A percentile compares a stretch with the other conserved stretches of the same genome.
Evolutionary conservation across 2,888 invertebrate species (phyloP).

Genomic region (Atrina japonica): DNA sequence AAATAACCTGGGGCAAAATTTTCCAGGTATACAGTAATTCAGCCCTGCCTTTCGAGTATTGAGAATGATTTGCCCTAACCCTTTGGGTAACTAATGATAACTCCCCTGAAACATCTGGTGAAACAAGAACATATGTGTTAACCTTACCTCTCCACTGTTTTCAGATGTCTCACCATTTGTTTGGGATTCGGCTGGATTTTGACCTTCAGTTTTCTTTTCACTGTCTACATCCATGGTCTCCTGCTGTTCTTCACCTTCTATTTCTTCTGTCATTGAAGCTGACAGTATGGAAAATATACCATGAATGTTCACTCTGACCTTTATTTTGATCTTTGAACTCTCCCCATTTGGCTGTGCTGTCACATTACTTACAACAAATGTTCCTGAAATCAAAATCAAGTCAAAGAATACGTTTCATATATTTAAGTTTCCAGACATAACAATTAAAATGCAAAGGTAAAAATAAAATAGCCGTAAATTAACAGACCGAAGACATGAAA

Average conservation of each 20-base stretch:
- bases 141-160: neutral
- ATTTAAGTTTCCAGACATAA: no score
- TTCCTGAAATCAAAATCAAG: conserved; percentile 71
- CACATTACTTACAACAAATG: conserved; percentile 82
- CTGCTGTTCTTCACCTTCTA: conserved; percentile 60
- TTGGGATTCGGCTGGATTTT: conserved; percentile 29
- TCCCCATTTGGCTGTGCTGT: conserved; percentile 93
- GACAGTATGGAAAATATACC: conserved; percentile 94
- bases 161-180: conserved; percentile 13
- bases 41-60: no score
- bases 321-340: conserved; percentile 97
- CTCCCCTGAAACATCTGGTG: no score
- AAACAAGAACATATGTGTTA: no score
- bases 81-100: no score
- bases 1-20: no score
- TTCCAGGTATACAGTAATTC: no score
- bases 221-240: conserved; percentile 69
- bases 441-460: no score
- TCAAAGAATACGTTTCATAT: neutral
- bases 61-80: no score
- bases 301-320: conserved; percentile 95
- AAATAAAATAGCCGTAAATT: no score
- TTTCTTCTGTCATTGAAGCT: conserved; percentile 85
- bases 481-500: no score
- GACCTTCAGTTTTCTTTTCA: conserved; percentile 43